Base-by-base conservation (phyloP, 2,113 vertebrate species). In the Odontesthes bonariensis region DNA sequence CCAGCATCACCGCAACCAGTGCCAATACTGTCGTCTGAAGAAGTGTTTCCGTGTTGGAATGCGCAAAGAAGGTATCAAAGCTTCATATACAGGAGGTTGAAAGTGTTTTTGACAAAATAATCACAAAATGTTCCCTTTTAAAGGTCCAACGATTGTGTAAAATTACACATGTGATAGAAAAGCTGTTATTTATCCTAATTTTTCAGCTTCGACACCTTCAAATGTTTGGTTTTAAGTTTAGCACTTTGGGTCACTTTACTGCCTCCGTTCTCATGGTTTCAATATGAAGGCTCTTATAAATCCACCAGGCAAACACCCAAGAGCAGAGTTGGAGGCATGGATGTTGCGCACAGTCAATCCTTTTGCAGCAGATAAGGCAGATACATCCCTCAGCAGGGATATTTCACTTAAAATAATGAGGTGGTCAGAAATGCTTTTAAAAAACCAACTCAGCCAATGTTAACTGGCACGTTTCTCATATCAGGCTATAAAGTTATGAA, bases 11-110 rank as follows among this genome's bases (percentile, higher is more conserved):
- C 95, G 98, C 12, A 99, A 99, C 92, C 98, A 98, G 93, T 99
- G 98, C 92, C 97, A 99, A 74, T 99, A 96, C 92, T 99, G 98
- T 73, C 96, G 97, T n/a, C 94, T 98, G 63, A 98, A 99, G 93
- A 99, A 99, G 92, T 99, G 98, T 65, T 97, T 99, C 93, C 95
- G 96, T 0, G 98, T 99, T 32, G 98, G 98, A 22, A 99, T 99
- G 98, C 95, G 97, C 80, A 98, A 98, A 93, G 98, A 99, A 96
- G 97, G 97, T 99, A 95, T 88, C 23, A 69, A 33, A 58, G 47
- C 20, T 32, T 27, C 10, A 8, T 56, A 22, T 27, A 52, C 31
- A 33, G 23, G 20, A 62, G 11, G 17, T 19, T 19, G 16, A 55
- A 56, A 3, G 32, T 46, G 2, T 46, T 51, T n/a, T 31, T 49